Conservation (phyloP, 2,113 vertebrate genomes). For the Syrmaticus mikado region DNA sequence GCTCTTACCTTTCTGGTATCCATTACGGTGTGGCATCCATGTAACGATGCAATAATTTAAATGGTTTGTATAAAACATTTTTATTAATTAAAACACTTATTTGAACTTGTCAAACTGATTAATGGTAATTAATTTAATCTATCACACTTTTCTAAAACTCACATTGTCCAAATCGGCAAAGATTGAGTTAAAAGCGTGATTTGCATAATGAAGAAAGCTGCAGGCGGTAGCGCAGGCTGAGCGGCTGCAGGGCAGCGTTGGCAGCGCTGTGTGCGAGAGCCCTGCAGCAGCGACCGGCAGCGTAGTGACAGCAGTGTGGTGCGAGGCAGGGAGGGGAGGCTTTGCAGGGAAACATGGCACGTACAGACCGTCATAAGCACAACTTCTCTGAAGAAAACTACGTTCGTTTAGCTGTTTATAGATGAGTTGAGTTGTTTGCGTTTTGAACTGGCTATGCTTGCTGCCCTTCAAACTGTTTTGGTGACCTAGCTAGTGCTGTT, state of each 20-base stretch:
- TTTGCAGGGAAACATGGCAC: background rate
- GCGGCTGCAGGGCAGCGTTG: background rate
- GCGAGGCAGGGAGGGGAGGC: background rate
- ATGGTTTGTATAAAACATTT: background rate
- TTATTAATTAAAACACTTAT: conserved; percentile 29
- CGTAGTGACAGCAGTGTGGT: background rate
- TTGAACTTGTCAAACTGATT: conserved; percentile 34
- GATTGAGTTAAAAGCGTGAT: background rate
- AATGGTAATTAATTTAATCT: conserved; percentile 9
- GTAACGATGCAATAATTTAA: background rate
- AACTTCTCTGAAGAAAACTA: background rate
- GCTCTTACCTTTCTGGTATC: conserved; percentile 11
- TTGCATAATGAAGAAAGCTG: background rate
- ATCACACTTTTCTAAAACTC: background rate
- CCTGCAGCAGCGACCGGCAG: background rate
- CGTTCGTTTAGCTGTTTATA: background rate
- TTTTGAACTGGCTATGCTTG: conserved; percentile 18
- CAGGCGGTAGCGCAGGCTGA: background rate
- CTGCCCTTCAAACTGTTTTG: conserved; percentile 21
- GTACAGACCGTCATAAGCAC: background rate
- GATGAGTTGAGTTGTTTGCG: conserved; percentile 25
- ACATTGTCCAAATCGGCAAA: background rate
- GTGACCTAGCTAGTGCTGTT: background rate
- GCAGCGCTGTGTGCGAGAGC: background rate
- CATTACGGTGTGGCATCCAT: background rate